Evolutionary conservation across 2,888 invertebrate species (phyloP), one percentile per base, ranked within the genome.

Genomic region (Leptinotarsa tumamoca): DNA sequence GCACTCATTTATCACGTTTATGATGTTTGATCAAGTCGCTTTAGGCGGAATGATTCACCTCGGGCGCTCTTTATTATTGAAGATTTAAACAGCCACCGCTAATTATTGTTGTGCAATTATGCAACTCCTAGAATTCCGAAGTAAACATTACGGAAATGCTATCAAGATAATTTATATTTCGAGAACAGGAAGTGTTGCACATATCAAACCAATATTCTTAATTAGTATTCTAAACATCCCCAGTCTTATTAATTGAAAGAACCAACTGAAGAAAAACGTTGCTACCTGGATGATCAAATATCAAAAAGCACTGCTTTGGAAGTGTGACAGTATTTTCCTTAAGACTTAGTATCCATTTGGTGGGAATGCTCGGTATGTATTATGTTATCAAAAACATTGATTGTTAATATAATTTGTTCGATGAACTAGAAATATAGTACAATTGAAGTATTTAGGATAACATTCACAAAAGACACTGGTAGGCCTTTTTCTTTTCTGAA

Each of bases 111-210:
- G 23, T 61, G 18, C 23, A 27, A 63, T 63, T 63, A 63, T 63
- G 17, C 33, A 63, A 43, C 33, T 63, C 63, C 33, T 33, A 43
- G 63, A 33, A 63, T 63, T 63, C 33, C n/a, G 33, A 63, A 63
- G 63, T 33, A 43, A 63, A 43, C 63, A 63, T 17, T 43, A 14
- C 63, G 58, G 58, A 27, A 23, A 58, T 14, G 27, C 58, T 33
- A 63, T 63, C 63, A 63, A 33, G n/a, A 33, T 33, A 5, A 52
- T 43, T 63, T 43, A 10, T n/a, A 17, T 63, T 43, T 18, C 63
- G 13, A 63, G 43, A 33, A 43, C 63, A 33, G 63, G 63, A 63
- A 63, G 43, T 63, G 63, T n/a, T 43, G 27, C 63, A 43, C 63
- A 63, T 63, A 63, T 10, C n/a, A 33, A 10, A 7, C 33, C n/a